Base-by-base conservation (phyloP, 1,140 invertebrate genomes). In the Camponotus vicinus region DNA sequence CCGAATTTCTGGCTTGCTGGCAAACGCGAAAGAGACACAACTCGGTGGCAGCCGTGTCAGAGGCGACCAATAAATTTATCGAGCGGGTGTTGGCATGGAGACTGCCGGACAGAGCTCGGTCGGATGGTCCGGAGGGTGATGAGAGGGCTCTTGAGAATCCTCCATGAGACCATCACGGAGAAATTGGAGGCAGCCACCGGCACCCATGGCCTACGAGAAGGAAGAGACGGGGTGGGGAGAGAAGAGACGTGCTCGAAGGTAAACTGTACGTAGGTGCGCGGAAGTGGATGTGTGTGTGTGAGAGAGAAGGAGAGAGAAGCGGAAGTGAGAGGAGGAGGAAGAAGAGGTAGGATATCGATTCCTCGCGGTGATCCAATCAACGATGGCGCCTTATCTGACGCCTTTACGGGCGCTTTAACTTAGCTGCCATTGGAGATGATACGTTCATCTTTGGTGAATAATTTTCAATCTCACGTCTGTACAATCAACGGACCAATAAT, bases 31-130 rank as follows among this genome's bases (percentile, higher is more conserved):
- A 89, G 80, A 91, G 80, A 69, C 79, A 89, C 61, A 85, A 90
- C 88, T 86, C 86, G 77, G 82, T 77, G 79, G 86, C 88, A 89
- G 90, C 86, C 93, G 93, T 92, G 92, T 93, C 88, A 92, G 92
- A 93, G 90, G 92, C 94, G 94, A 95, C 94, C 94, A 95, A 95
- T 95, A 95, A 94, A 95, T 95, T 95, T 95, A 95, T 95, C 94
- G 95, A 95, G 94, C 95, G 95, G 92, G 94, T 94, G 95, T 95
- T 95, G 95, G 94, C 95, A 95, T 95, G 95, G 95, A 94, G 93
- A 95, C 95, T 95, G 93, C 94, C 92, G 94, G 94, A 95, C 94
- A 94, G 93, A 94, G 92, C 93, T 94, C 93, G 93, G 92, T 92
- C 92, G 94, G 94, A 93, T 94, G 92, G 93, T 92, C 92, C 92